A percentile compares a stretch with the other conserved stretches of the same genome.
phyloP scores from a whole-genome alignment of 1,140 invertebrate genomes.

The Gryllus bimaculatus region DNA sequence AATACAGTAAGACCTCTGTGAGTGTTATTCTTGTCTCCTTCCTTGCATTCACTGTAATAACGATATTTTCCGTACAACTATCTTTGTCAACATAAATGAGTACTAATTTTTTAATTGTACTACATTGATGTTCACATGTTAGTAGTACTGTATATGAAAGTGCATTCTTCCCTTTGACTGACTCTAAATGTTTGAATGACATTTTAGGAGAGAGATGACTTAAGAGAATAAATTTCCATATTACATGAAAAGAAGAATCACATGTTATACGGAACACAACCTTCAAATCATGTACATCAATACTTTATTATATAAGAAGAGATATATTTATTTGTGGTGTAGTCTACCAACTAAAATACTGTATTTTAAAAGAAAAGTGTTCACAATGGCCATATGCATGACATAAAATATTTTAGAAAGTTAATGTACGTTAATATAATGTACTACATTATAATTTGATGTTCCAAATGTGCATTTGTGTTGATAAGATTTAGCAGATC shows the following conservation, averaged over 20 bases:
- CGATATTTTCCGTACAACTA: not conserved
- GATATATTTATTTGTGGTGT: conserved; percentile 2
- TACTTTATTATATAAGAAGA: conserved; percentile 7
- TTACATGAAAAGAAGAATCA: not conserved
- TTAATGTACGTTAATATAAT: not conserved
- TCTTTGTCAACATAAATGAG: not conserved
- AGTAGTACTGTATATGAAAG: not conserved
- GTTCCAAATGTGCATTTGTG: not conserved
- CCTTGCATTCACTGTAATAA: not conserved
- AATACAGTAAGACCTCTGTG: not conserved
- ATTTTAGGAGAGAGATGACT: conserved; percentile 8
- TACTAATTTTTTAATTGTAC: not conserved
- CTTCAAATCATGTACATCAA: not conserved
- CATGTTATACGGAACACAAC: conserved; percentile 6
- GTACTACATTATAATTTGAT: conserved; percentile 10
- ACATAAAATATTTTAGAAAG: not conserved
- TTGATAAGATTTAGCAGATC: conserved; percentile 6
- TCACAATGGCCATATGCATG: conserved; percentile 9
- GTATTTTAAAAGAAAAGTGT: conserved; percentile 10
- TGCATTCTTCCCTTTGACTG: conserved; percentile 7
- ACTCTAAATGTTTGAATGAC: conserved; percentile 9
- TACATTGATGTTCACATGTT: not conserved
- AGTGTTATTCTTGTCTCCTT: not conserved
- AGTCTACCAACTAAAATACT: conserved; percentile 6
- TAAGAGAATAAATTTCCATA: conserved; percentile 1